Conservation (phyloP, 2,797 vertebrate genomes). For the Lates japonicus region DNA sequence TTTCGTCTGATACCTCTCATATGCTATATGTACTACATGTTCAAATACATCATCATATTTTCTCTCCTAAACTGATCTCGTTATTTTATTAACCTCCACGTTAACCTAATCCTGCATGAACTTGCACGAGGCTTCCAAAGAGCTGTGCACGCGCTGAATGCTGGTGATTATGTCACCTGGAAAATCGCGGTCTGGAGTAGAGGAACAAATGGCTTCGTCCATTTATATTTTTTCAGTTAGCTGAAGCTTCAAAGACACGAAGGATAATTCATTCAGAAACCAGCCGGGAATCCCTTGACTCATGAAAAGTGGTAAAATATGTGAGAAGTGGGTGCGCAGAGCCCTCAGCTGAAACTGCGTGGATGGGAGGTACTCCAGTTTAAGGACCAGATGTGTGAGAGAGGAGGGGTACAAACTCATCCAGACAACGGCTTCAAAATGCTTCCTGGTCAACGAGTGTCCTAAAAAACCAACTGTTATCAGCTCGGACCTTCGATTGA, state of each 20-base stretch:
- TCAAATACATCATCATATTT: neutral
- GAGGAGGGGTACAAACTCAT: slow-evolving; percentile 65
- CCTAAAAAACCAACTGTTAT: slow-evolving; percentile 38
- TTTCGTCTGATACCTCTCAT: neutral
- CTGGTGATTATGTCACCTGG: too few species aligned
- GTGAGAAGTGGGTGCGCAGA: slow-evolving; percentile 37
- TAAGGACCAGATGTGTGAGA: slow-evolving; percentile 68
- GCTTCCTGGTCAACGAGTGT: slow-evolving; percentile 58
- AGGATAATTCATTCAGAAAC: slow-evolving; percentile 3
- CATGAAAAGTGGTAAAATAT: slow-evolving; percentile 1
- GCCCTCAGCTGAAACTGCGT: slow-evolving; percentile 38
- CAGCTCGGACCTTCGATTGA: slow-evolving; percentile 26
- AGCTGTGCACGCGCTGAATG: neutral
- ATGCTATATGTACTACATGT: neutral
- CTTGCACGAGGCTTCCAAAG: neutral
- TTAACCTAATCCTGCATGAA: neutral
- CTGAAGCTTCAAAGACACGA: neutral
- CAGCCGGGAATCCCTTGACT: slow-evolving; percentile 34
- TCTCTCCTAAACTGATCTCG: too few species aligned
- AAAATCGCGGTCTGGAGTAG: neutral
- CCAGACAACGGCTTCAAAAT: slow-evolving; percentile 46
- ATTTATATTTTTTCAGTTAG: neutral
- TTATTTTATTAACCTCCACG: neutral
- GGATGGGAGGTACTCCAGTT: slow-evolving; percentile 72
- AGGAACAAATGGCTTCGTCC: neutral